Evolutionary conservation across 2,888 invertebrate species (phyloP).

Genomic region (Cheilosia scutellata): DNA sequence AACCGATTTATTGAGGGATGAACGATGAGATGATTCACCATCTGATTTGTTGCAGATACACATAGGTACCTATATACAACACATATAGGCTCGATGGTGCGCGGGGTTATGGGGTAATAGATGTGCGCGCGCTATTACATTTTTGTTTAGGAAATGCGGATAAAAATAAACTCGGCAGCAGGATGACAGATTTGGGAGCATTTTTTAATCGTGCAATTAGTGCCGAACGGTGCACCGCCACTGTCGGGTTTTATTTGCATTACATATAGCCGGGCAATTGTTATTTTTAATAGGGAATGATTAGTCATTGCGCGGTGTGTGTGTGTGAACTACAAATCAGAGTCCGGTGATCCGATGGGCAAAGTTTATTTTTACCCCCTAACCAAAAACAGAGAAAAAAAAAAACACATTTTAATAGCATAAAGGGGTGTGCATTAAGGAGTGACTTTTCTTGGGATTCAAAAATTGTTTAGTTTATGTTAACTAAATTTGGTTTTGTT

Average conservation of each 20-base stretch:
- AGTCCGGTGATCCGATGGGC: conserved; percentile 58
- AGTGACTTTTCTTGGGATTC: conserved; percentile 6
- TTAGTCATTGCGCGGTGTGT: conserved; percentile 60
- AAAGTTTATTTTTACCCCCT: conserved; percentile 60
- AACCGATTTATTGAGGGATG: conserved; percentile 64
- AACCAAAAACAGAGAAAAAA: conserved; percentile 7
- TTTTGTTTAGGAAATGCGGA: conserved; percentile 55
- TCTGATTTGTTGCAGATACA: conserved; percentile 64
- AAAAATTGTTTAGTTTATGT: conserved; percentile 44
- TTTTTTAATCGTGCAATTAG: conserved; percentile 75
- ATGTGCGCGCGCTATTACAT: conserved; percentile 30
- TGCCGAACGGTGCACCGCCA: conserved; percentile 61
- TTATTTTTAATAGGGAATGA: conserved; percentile 68
- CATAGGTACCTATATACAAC: not conserved
- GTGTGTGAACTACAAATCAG: conserved; percentile 58
- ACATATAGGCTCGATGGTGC: not conserved
- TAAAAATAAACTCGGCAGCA: conserved; percentile 61
- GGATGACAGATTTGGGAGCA: conserved; percentile 73
- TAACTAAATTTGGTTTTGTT: conserved; percentile 57
- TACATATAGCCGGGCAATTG: conserved; percentile 72
- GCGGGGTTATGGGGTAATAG: conserved; percentile 1
- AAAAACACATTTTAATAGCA: not conserved
- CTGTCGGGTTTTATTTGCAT: conserved; percentile 58
- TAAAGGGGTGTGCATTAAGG: conserved; percentile 45
- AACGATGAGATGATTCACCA: conserved; percentile 64